Conservation (phyloP, 2,888 invertebrate genomes). For the Pachymerium ferrugineum region DNA sequence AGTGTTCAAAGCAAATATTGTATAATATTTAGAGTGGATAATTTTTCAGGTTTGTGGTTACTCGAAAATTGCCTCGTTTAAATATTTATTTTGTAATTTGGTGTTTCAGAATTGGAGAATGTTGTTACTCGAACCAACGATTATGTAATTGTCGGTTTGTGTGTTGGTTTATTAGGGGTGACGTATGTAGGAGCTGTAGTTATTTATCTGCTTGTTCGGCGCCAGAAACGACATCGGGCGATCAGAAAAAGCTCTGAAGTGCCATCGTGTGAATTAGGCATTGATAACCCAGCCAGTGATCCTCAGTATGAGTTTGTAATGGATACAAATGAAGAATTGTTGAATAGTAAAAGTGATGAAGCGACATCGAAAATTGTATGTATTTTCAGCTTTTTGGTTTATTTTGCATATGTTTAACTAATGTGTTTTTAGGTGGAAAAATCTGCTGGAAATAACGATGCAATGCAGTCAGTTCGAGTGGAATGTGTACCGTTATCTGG, state of each 20-base stretch:
- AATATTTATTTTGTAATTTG: neutral
- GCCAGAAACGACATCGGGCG: constrained; percentile 46
- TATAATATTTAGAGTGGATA: constrained; percentile 23
- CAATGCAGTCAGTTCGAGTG: neutral
- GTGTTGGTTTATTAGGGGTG: constrained; percentile 74
- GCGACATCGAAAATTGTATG: neutral
- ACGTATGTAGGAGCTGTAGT: constrained; percentile 82
- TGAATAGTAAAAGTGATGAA: neutral
- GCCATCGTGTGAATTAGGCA: neutral
- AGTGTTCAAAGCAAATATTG: constrained; percentile 21
- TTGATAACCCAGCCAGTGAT: neutral
- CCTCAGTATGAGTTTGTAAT: neutral
- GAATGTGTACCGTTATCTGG: constrained; percentile 7
- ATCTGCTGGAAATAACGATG: neutral
- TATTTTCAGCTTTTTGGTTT: neutral
- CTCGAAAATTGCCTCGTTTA: neutral
- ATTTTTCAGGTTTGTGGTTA: neutral
- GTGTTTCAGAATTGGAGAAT: neutral
- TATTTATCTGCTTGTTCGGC: constrained; percentile 70
- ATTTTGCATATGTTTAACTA: no score
- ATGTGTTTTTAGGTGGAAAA: neutral
- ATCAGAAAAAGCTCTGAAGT: neutral
- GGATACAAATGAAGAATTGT: neutral
- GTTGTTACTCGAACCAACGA: constrained; percentile 54
- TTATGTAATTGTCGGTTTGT: constrained; percentile 76